phyloP scores from a whole-genome alignment of 2,113 vertebrate genomes.

The Tychaedon coryphoeus region DNA sequence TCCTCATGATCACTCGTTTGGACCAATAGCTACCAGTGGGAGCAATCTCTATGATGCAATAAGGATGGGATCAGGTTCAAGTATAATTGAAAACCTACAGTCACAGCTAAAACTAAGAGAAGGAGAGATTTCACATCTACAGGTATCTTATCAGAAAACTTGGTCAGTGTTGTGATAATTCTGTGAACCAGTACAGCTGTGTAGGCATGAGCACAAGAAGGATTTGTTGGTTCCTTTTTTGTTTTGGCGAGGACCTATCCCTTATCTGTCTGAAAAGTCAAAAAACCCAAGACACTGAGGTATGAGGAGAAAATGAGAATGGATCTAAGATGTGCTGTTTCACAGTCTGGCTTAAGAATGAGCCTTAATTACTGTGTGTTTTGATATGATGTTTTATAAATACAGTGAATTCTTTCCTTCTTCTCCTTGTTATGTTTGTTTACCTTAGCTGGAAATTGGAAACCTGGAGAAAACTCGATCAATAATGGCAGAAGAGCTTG shows the following conservation, averaged over 20 bases:
- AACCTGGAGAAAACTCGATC: conserved; percentile 91
- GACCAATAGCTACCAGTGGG: conserved; percentile 79
- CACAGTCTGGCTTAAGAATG: background rate
- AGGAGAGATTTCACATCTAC: conserved; percentile 92
- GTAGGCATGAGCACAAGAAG: background rate
- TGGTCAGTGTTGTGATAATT: background rate
- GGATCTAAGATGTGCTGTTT: background rate
- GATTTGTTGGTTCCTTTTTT: background rate
- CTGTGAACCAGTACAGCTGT: background rate
- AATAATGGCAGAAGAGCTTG: conserved; percentile 92
- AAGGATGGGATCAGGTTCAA: conserved; percentile 93
- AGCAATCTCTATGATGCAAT: conserved; percentile 91
- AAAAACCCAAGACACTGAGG: background rate
- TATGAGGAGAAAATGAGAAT: background rate
- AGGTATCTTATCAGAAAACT: conserved; percentile 74
- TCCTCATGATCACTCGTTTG: conserved; percentile 83
- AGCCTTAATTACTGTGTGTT: background rate
- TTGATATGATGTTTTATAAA: background rate
- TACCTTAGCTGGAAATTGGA: conserved; percentile 87
- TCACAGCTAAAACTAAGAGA: conserved; percentile 94
- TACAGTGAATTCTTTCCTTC: background rate
- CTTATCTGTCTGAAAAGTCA: background rate
- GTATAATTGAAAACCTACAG: conserved; percentile 93
- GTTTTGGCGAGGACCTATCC: background rate
- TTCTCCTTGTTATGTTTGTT: background rate